These are phyloP conservation scores for Typhlichthys subterraneus DNA, from an alignment of 2,797 vertebrate genomes.

Conservation along the genomic window DNA sequence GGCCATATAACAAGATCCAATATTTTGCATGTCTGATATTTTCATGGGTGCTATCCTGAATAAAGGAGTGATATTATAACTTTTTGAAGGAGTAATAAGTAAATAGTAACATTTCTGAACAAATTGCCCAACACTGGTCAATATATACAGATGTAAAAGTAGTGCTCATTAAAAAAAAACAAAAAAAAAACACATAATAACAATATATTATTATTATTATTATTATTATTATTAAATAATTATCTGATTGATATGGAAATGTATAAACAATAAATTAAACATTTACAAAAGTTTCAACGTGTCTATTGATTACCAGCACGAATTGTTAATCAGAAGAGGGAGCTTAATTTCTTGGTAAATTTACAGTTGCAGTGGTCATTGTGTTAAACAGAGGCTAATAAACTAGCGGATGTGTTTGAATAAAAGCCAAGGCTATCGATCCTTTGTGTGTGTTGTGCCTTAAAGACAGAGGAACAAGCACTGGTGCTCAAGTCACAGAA, in stretches of 20 bases:
- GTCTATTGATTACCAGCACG: slow-evolving; percentile 61
- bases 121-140: too few species aligned
- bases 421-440: slow-evolving; percentile 72
- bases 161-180: too few species aligned
- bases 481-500: neutral
- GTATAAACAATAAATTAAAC: slow-evolving; percentile 38
- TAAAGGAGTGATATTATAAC: too few species aligned
- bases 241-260: slow-evolving; percentile 30
- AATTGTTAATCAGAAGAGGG: slow-evolving; percentile 46
- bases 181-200: too few species aligned
- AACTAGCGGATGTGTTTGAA: slow-evolving; percentile 69
- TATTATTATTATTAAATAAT: slow-evolving; percentile 18
- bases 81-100: too few species aligned
- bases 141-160: too few species aligned
- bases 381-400: slow-evolving; percentile 73
- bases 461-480: slow-evolving; percentile 53
- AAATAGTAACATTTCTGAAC: too few species aligned
- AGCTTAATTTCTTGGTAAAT: slow-evolving; percentile 72
- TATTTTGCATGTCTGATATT: too few species aligned
- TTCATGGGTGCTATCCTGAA: too few species aligned
- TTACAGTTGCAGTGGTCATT: slow-evolving; percentile 68
- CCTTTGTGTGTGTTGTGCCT: slow-evolving; percentile 51
- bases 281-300: slow-evolving; percentile 47
- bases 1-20: too few species aligned
- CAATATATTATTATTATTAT: neutral